Conservation (phyloP, 2,797 vertebrate genomes). For the Notamacropus eugenii region DNA sequence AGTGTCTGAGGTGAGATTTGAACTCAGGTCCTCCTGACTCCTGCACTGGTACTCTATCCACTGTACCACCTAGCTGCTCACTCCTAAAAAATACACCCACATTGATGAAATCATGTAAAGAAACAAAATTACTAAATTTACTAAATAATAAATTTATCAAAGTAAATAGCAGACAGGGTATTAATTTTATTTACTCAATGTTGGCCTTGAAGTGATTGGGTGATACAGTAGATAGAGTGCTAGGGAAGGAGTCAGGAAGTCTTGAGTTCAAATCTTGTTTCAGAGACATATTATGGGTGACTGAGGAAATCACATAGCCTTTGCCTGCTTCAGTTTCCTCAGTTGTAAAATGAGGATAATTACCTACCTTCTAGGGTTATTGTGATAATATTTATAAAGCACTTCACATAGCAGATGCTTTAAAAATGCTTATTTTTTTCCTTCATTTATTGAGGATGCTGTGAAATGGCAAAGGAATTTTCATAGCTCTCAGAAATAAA, state of each 20-base stretch:
- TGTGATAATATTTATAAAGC: background rate
- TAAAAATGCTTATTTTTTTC: background rate
- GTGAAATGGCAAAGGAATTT: slow-evolving; percentile 30
- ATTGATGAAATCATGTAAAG: background rate
- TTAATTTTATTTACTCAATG: slow-evolving; percentile 63
- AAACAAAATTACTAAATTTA: background rate
- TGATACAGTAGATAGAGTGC: background rate
- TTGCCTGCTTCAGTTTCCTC: background rate
- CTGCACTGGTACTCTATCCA: no score
- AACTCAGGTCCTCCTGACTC: no score
- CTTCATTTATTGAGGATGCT: background rate
- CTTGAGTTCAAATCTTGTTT: background rate
- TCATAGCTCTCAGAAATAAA: slow-evolving; percentile 54
- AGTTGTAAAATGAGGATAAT: background rate
- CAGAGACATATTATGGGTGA: background rate
- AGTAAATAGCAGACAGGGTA: background rate
- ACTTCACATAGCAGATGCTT: background rate
- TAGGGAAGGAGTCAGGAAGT: background rate
- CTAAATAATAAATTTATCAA: background rate
- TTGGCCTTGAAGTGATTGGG: background rate
- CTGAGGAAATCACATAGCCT: background rate
- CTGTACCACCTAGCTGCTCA: no score
- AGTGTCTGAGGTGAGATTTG: no score
- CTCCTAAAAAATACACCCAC: background rate
- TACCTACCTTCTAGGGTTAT: background rate